A percentile compares a stretch with the other conserved stretches of the same genome.
Conservation (phyloP, 2,888 invertebrate genomes). For the Galeruca laticollis region DNA sequence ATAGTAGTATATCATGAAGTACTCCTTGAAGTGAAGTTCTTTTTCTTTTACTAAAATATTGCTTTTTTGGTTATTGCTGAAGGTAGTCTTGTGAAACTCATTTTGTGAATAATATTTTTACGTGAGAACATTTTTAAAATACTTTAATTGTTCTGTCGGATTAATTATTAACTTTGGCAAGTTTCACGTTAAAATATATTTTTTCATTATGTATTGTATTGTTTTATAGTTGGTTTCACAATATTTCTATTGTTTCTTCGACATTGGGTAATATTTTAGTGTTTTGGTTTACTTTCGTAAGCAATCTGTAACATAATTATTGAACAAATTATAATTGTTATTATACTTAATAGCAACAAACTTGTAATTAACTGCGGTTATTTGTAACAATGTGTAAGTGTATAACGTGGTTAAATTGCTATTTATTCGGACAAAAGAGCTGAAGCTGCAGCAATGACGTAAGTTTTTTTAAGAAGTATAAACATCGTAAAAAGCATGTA, state of each 20-base stretch:
- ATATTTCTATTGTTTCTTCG: conserved; percentile 8
- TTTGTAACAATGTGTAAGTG: not conserved
- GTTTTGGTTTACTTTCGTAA: conserved; percentile 7
- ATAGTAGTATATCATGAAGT: too few relatives aligned
- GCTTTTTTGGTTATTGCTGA: not conserved
- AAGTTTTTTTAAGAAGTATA: too few relatives aligned
- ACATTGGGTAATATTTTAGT: conserved; percentile 5
- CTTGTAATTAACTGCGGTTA: not conserved
- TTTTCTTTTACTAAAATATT: not conserved
- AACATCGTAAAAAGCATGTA: too few relatives aligned
- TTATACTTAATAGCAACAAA: conserved; percentile 10
- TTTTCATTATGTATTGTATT: conserved; percentile 32
- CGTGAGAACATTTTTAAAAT: conserved; percentile 28
- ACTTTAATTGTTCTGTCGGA: conserved; percentile 30
- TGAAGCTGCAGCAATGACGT: not conserved
- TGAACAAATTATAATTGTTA: conserved; percentile 6
- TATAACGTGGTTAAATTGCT: not conserved
- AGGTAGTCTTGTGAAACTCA: not conserved
- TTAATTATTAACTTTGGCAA: conserved; percentile 26
- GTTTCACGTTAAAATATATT: conserved; percentile 19
- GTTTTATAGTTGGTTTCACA: conserved; percentile 18
- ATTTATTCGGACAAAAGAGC: not conserved
- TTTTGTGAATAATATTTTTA: conserved; percentile 19
- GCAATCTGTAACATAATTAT: conserved; percentile 16
- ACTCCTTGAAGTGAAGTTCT: too few relatives aligned